These are phyloP conservation scores for Thumatha senex DNA, from an alignment of 2,888 invertebrate genomes.

Conservation along the genomic window DNA sequence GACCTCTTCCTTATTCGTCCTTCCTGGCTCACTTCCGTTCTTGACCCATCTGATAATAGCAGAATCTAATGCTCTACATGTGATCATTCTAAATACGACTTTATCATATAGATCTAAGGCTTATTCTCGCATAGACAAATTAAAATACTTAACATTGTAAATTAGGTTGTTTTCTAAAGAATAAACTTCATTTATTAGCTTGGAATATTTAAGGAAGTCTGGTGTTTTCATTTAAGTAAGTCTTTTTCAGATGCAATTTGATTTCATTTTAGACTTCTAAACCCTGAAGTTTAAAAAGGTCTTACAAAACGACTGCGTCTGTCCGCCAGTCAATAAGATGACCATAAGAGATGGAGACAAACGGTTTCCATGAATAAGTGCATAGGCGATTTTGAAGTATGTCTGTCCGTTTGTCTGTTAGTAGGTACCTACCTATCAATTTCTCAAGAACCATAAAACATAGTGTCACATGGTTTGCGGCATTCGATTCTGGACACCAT, in stretches of 20 bases:
- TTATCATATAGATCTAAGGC: background rate
- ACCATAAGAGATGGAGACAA: no score
- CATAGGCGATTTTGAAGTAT: no score
- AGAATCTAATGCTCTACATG: conserved; percentile 26
- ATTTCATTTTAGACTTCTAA: background rate
- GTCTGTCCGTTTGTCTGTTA: no score
- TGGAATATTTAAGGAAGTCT: background rate
- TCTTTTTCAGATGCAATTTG: background rate
- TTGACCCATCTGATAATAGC: conserved; percentile 37
- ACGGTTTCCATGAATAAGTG: no score
- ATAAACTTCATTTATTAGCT: conserved; percentile 3
- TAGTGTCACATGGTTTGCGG: no score
- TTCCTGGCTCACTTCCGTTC: conserved; percentile 39
- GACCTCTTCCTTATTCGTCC: conserved; percentile 34
- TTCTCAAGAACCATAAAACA: no score
- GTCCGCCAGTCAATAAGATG: no score
- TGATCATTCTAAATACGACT: background rate
- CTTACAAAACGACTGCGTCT: no score
- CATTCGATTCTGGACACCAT: no score
- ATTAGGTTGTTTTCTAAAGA: background rate
- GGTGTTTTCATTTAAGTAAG: background rate
- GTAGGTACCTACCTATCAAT: no score
- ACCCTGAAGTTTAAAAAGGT: no score
- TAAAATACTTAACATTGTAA: background rate
- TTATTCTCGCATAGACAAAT: background rate